These are phyloP conservation scores for Ascidia mentula DNA, from an alignment of 23 tunicate species.

Conservation along the genomic window DNA sequence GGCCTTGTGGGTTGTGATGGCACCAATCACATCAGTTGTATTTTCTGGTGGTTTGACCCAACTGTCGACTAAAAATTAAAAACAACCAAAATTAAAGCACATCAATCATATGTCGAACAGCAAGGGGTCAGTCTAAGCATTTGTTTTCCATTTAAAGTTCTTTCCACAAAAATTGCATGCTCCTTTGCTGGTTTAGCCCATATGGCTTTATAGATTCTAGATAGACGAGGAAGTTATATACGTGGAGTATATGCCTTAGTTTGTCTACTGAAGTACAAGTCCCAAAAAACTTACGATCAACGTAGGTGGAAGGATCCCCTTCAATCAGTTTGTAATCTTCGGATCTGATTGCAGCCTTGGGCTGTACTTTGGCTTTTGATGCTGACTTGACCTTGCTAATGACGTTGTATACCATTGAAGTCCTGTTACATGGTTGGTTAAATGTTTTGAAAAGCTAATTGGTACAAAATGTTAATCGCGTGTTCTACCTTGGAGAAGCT, in stretches of 20 bases:
- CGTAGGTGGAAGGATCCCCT: conserved; percentile 19
- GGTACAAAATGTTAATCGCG: too few relatives aligned
- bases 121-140: too few relatives aligned
- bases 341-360: conserved; percentile 19
- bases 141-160: too few relatives aligned
- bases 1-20: not conserved
- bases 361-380: not conserved
- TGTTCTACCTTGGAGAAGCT: conserved; percentile 31
- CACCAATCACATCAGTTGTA: conserved; percentile 16
- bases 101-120: too few relatives aligned
- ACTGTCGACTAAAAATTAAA: conserved; percentile 13
- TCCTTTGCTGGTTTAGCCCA: too few relatives aligned
- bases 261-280: too few relatives aligned
- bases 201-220: too few relatives aligned
- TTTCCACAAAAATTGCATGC: too few relatives aligned
- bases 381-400: not conserved
- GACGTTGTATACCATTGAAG: conserved; percentile 25
- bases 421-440: not conserved
- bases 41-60: conserved; percentile 33
- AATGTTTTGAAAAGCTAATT: too few relatives aligned
- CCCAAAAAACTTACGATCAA: conserved; percentile 4
- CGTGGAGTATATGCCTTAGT: too few relatives aligned
- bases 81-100: not conserved
- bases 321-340: conserved; percentile 26
- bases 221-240: too few relatives aligned